Evolutionary conservation across 2,797 vertebrate species (phyloP).

Genomic region (Paratrypauchen microcephalus): DNA sequence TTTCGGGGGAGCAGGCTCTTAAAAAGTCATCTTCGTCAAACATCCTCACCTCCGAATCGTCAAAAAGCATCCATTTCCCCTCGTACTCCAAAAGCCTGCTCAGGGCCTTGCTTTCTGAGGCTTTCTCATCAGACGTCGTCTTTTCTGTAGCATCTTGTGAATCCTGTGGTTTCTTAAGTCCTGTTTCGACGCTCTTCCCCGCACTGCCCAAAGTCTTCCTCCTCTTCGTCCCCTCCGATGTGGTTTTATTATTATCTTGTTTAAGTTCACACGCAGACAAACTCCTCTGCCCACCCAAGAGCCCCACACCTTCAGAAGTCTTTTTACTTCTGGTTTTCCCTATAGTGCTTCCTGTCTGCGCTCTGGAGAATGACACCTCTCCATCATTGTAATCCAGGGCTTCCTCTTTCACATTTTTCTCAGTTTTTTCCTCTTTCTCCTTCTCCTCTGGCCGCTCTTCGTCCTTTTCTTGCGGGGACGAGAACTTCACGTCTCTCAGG

Average conservation of each 20-base stretch:
- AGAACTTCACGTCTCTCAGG: conserved; percentile 72
- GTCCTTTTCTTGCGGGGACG: conserved; percentile 44
- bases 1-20: conserved; percentile 87
- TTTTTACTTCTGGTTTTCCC: conserved; percentile 85
- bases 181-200: conserved; percentile 45
- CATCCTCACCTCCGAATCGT: conserved; percentile 93
- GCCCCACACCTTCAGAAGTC: conserved; percentile 83
- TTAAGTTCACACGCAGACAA: conserved; percentile 84
- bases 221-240: conserved; percentile 59
- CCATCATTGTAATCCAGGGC: conserved; percentile 81
- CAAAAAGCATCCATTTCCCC: conserved; percentile 96
- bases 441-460: conserved; percentile 38
- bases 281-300: conserved; percentile 93
- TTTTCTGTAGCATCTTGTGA: not conserved
- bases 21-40: conserved; percentile 94
- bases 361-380: conserved; percentile 81
- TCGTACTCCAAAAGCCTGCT: conserved; percentile 85
- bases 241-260: conserved; percentile 73
- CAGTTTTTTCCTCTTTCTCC: conserved; percentile 55
- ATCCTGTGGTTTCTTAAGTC: conserved; percentile 48
- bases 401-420: conserved; percentile 66
- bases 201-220: conserved; percentile 50
- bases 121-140: conserved; percentile 14
- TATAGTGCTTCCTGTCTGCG: conserved; percentile 32
- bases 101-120: conserved; percentile 51